Conservation (phyloP, 2,113 vertebrate genomes). For the Neopipo cinnamomea region DNA sequence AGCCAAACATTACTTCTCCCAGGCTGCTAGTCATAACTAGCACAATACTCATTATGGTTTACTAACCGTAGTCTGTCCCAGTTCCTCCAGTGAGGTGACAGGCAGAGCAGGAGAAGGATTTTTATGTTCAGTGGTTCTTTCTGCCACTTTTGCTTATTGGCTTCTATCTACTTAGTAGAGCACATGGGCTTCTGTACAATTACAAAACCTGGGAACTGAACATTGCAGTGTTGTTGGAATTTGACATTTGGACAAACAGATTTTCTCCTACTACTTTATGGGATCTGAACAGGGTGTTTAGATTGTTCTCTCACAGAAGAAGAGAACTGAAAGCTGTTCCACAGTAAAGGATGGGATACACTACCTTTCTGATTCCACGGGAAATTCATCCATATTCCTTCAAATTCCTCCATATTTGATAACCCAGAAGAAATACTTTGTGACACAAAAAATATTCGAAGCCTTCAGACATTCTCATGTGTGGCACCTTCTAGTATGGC, state of each 20-base stretch:
- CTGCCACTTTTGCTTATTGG: background rate
- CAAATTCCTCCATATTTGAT: background rate
- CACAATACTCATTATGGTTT: background rate
- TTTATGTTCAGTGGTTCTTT: background rate
- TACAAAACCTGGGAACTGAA: background rate
- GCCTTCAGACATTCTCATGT: background rate
- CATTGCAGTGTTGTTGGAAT: background rate
- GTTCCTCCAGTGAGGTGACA: background rate
- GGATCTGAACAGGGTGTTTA: background rate
- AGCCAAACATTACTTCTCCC: background rate
- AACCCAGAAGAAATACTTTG: background rate
- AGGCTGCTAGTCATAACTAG: background rate
- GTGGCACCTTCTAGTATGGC: background rate
- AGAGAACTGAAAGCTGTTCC: background rate
- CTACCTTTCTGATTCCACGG: background rate
- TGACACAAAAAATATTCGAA: background rate
- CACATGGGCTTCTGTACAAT: background rate
- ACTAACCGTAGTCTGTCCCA: background rate
- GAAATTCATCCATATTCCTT: background rate
- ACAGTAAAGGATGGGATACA: background rate
- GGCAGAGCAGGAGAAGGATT: background rate
- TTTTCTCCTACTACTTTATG: background rate
- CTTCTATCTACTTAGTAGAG: background rate
- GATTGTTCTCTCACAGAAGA: background rate
- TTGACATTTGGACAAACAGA: background rate